Evolutionary conservation across 2,888 invertebrate genomes (phyloP).

Genomic region (Serripes groenlandicus): DNA sequence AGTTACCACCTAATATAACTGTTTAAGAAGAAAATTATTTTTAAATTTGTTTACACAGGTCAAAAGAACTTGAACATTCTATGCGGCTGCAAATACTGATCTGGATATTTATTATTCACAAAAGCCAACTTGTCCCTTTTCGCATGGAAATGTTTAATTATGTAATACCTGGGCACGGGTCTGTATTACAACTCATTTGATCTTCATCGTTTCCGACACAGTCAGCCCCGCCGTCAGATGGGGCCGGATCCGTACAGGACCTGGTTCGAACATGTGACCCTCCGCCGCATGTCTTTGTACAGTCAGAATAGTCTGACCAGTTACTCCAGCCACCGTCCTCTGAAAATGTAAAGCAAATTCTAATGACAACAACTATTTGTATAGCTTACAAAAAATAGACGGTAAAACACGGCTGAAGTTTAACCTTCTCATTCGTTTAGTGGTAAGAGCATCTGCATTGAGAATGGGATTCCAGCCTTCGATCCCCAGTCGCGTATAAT

Average conservation of each 20-base stretch:
- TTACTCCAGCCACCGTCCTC: conserved; percentile 54
- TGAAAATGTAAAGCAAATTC: conserved; percentile 20
- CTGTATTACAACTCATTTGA: conserved; percentile 1
- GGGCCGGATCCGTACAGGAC: conserved; percentile 53
- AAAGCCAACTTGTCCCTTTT: no score
- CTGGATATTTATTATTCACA: no score
- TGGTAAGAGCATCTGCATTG: not conserved
- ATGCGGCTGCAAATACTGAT: no score
- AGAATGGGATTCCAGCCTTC: not conserved
- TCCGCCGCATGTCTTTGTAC: conserved; percentile 39
- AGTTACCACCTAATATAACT: no score
- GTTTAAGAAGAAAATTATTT: no score
- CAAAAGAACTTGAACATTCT: no score
- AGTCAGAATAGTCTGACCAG: conserved; percentile 43
- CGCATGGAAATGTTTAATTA: no score
- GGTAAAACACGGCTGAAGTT: not conserved
- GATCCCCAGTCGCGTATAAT: no score
- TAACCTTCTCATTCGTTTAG: no score
- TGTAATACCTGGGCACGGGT: not conserved
- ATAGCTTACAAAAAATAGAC: not conserved
- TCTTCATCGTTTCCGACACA: conserved; percentile 36
- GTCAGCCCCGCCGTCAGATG: conserved; percentile 37
- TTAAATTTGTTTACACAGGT: no score
- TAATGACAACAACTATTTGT: not conserved
- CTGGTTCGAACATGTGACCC: conserved; percentile 40